Evolutionary conservation across 2,888 invertebrate species (phyloP).

Genomic region (Dromius quadrimaculatus): DNA sequence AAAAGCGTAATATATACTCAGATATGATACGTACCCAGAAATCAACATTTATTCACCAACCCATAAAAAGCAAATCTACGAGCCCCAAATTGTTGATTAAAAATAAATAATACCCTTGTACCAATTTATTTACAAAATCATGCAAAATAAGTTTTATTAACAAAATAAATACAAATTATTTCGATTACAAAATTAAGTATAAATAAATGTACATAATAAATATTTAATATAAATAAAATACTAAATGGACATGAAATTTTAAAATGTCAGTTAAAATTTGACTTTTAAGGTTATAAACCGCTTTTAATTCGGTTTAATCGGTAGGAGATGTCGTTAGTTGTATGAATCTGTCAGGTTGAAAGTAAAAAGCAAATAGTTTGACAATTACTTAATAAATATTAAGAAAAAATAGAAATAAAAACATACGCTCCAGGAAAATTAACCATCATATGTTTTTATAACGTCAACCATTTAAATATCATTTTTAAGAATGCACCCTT

Average conservation of each 20-base stretch:
- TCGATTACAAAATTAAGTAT: constrained; percentile 11
- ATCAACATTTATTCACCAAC: background rate
- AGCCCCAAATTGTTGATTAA: background rate
- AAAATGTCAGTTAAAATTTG: background rate
- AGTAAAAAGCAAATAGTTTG: too few species aligned
- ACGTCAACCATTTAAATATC: too few species aligned
- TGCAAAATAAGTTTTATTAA: constrained; percentile 14
- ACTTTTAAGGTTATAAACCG: too few species aligned
- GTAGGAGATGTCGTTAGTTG: too few species aligned
- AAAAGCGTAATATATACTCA: background rate
- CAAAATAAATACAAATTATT: constrained; percentile 32
- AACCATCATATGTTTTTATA: too few species aligned
- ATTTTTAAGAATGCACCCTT: too few species aligned
- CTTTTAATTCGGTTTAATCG: too few species aligned
- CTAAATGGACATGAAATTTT: background rate
- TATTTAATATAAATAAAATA: constrained; percentile 16
- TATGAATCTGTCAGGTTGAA: too few species aligned
- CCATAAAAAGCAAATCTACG: background rate
- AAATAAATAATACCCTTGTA: background rate
- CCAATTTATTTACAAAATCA: constrained; percentile 1
- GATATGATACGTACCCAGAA: constrained; percentile 4
- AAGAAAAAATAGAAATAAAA: too few species aligned
- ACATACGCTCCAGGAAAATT: too few species aligned
- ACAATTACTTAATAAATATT: too few species aligned
- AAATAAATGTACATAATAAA: constrained; percentile 9